Evolutionary conservation across 2,888 invertebrate genomes (phyloP), one percentile per base, ranked within the genome.

Genomic region (Pseudeuparius sepicola): DNA sequence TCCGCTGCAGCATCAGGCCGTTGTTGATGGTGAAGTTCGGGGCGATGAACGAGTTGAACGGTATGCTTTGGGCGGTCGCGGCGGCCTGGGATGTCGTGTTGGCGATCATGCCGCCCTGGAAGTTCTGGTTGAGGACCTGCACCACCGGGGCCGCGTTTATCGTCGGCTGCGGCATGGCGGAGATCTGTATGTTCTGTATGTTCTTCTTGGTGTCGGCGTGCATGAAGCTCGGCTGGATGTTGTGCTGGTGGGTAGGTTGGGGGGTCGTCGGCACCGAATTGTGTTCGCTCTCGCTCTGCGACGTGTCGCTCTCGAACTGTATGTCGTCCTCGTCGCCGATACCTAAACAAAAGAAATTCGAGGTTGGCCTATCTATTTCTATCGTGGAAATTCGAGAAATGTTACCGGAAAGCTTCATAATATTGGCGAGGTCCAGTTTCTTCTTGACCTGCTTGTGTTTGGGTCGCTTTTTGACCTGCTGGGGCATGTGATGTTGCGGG

Each of bases 311-410:
- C 38, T 64, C 63, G 31, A 64, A 62, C 45, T 67, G 69, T 25
- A 73, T 65, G 43, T 71, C 73, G 44, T 80, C 79, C 41, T 75
- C 75, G 42, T 78, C 79, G 32, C 77, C 78, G 41, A 75, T 77
- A 14, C 43, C 43, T 41, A 13, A 2, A 40, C 23, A 14, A 14
- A 34, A 14, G 10, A 6, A 5, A 29, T 29, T 26, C 11, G 26
- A 26, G 11, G 20, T 20, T n/a, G n/a, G n/a, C n/a, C n/a, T n/a
- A n/a, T n/a, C n/a, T n/a, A n/a, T n/a, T n/a, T n/a, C n/a, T n/a
- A n/a, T n/a, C n/a, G n/a, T n/a, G n/a, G n/a, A n/a, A n/a, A n/a
- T n/a, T n/a, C n/a, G n/a, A n/a, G 7, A 20, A 20, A 7, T 7
- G n/a, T 23, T 47, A 42, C 61, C 80, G 30, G 79, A 78, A 40